These are phyloP conservation scores for Ferrisia virgata DNA, from an alignment of 2,888 invertebrate species.

Conservation along the genomic window DNA sequence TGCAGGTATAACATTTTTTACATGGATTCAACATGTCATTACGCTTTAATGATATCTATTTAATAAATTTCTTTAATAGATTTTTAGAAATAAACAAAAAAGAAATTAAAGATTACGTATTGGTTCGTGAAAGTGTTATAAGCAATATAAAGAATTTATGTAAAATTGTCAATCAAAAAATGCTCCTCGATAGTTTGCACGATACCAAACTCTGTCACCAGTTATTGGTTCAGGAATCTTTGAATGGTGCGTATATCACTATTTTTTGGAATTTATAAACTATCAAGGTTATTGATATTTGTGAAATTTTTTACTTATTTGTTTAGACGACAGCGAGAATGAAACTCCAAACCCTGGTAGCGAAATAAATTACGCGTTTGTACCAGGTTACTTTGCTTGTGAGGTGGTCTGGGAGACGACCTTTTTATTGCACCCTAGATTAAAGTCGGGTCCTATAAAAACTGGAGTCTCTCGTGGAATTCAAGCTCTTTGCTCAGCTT, in stretches of 20 bases:
- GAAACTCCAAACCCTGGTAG: background rate
- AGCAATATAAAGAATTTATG: constrained; percentile 61
- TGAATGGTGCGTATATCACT: constrained; percentile 4
- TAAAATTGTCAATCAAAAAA: constrained; percentile 65
- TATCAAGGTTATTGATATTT: too few species aligned
- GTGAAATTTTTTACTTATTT: background rate
- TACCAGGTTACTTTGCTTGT: constrained; percentile 70
- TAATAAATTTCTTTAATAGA: constrained; percentile 52
- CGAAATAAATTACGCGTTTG: constrained; percentile 54
- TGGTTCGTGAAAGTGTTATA: constrained; percentile 58
- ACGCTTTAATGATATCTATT: background rate
- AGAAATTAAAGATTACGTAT: constrained; percentile 58
- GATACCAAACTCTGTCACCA: constrained; percentile 65
- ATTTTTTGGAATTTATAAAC: background rate
- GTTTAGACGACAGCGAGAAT: constrained; percentile 23
- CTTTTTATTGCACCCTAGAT: constrained; percentile 67
- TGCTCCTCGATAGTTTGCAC: constrained; percentile 66
- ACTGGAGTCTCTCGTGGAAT: constrained; percentile 63
- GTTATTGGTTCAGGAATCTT: constrained; percentile 64
- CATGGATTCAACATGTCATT: background rate
- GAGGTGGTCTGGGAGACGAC: constrained; percentile 69
- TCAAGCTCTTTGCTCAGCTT: constrained; percentile 63
- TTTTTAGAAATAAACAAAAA: constrained; percentile 58
- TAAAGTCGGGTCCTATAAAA: constrained; percentile 64
- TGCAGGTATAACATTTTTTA: constrained; percentile 57